A percentile compares a stretch with the other conserved stretches of the same genome.
Conservation (phyloP, 2,888 invertebrate species). For the Cheilosia vernalis region DNA sequence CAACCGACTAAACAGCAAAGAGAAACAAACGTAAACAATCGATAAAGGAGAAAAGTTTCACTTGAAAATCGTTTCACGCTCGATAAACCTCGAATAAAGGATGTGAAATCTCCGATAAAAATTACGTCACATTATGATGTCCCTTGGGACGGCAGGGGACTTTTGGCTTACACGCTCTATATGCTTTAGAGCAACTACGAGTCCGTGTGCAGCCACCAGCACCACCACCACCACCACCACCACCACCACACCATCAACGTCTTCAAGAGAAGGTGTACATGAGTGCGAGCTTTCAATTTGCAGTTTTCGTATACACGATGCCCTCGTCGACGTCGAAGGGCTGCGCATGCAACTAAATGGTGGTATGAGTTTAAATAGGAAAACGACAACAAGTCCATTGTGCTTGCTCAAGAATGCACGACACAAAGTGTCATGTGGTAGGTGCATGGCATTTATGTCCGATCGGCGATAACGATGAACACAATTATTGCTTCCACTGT, state of each 20-base stretch:
- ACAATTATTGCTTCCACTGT: constrained; percentile 50
- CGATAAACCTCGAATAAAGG: constrained; percentile 70
- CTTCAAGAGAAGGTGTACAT: constrained; percentile 28
- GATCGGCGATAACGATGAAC: constrained; percentile 64
- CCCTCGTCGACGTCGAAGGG: neutral
- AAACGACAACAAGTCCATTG: constrained; percentile 38
- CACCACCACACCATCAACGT: neutral
- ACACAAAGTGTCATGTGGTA: constrained; percentile 47
- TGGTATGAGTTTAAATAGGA: constrained; percentile 9
- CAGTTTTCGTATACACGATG: constrained; percentile 19
- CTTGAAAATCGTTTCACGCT: constrained; percentile 70
- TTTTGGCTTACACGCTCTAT: constrained; percentile 24
- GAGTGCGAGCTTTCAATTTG: constrained; percentile 43
- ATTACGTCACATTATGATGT: constrained; percentile 60
- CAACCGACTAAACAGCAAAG: neutral
- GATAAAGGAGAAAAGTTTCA: constrained; percentile 40
- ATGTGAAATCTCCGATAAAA: constrained; percentile 68
- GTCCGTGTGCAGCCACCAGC: no score
- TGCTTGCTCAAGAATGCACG: constrained; percentile 60
- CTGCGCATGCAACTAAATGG: neutral
- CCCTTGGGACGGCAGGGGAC: constrained; percentile 5
- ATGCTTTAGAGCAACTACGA: neutral
- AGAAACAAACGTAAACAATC: constrained; percentile 28
- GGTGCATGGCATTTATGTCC: constrained; percentile 48
- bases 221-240: no score